A percentile compares a stretch with the other conserved stretches of the same genome.
phyloP scores from a whole-genome alignment of 2,888 invertebrate species.

The Heterodera filipjevi region DNA sequence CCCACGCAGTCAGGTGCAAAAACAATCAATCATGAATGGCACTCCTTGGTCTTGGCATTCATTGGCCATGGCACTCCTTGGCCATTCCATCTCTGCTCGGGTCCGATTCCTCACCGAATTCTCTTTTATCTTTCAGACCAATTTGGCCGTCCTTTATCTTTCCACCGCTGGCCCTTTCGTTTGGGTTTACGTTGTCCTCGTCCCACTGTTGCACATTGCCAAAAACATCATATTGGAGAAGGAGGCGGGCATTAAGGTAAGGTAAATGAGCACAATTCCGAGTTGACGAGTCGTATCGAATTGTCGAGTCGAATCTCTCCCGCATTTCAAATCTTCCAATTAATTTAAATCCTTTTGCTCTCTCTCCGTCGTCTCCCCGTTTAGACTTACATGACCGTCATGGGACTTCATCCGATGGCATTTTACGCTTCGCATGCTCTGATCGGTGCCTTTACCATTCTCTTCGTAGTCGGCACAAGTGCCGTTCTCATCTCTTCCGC shows the following conservation, averaged over 20 bases:
- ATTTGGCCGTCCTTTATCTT: background rate
- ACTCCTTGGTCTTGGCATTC: too few species aligned
- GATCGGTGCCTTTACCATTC: conserved; percentile 37
- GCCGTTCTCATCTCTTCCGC: conserved; percentile 38
- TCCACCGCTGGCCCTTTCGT: conserved; percentile 30
- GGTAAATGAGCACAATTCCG: background rate
- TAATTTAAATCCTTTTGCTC: too few species aligned
- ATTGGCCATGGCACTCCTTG: conserved; percentile 15
- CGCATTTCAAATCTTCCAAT: too few species aligned
- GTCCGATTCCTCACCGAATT: conserved; percentile 17
- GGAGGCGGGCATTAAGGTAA: conserved; percentile 50
- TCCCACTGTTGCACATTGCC: conserved; percentile 53
- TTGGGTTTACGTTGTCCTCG: conserved; percentile 52
- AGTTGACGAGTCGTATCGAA: too few species aligned
- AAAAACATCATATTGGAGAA: conserved; percentile 59
- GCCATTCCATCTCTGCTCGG: conserved; percentile 37
- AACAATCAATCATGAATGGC: too few species aligned
- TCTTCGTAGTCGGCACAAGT: conserved; percentile 47
- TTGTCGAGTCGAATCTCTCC: too few species aligned
- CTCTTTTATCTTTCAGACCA: background rate
- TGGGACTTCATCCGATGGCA: conserved; percentile 56
- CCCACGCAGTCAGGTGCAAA: conserved; percentile 38
- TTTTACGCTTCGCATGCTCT: conserved; percentile 58
- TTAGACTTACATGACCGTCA: conserved; percentile 56
- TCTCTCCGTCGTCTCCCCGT: background rate